Evolutionary conservation across 2,888 invertebrate genomes (phyloP), one percentile per base, ranked within the genome.

Genomic region (Sminthurinus aureus): DNA sequence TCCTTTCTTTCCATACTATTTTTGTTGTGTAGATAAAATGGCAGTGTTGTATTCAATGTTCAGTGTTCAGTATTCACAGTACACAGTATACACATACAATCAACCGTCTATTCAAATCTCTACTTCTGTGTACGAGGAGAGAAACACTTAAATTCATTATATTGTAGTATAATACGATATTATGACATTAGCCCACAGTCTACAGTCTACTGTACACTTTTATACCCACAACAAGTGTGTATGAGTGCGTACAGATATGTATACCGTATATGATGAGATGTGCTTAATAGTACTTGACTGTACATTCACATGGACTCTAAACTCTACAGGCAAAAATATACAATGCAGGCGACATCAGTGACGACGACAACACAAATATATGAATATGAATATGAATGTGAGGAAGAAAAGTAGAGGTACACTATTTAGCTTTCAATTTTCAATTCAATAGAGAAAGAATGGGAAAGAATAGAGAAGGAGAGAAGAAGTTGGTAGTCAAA

Each of bases 141-240:
- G 73, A 73, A 73, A 73, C 73, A 73, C 73, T 73, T 73, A 73
- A 73, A 73, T 73, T 73, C 73, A 26, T 73, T 73, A 58, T 58
- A n/a, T n/a, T n/a, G n/a, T n/a, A n/a, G n/a, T 58, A 11, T 58
- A 58, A 6, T 58, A 58, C 9, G 9, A 58, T 18, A 58, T 58
- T 58, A 58, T 58, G 13, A 58, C 58, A 58, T 58, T 15, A 13
- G 18, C 2, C 13, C 58, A 58, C 18, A 58, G 15, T 2, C 58
- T 58, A 58, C 58, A 58, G 15, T 15, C 58, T 3, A 58, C 58
- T 6, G 4, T 18, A 9, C 9, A 18, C 58, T 58, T 9, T 58
- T 58, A 2, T 58, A 58, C 58, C 0, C 38, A 38, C 38, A 38
- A 38, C 38, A 38, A 38, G 38, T 38, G 38, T 38, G 38, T 38